A percentile compares a stretch with the other conserved stretches of the same genome.
Conservation (phyloP, 1,140 invertebrate species). For the Lordiphosa collinella region DNA sequence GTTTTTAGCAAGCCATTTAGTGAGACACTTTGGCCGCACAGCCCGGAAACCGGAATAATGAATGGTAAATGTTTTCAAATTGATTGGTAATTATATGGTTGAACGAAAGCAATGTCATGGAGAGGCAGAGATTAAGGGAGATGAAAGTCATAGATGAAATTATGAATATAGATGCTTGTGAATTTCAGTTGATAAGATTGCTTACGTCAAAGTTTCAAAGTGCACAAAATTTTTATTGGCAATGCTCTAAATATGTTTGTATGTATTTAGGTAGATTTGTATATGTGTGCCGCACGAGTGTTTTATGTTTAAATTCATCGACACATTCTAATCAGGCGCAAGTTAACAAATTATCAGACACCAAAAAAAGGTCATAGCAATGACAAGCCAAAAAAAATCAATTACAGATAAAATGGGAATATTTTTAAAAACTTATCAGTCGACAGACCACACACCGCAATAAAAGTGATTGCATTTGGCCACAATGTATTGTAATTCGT, state of each 20-base stretch:
- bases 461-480: too few species aligned
- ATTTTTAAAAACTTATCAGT: too few species aligned
- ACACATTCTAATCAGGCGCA: conserved; percentile 19
- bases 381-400: conserved; percentile 21
- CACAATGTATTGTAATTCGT: too few species aligned
- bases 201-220: conserved; percentile 10
- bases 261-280: too few species aligned
- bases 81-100: conserved; percentile 25
- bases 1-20: conserved; percentile 62
- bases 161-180: too few species aligned
- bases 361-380: conserved; percentile 32
- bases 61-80: conserved; percentile 28
- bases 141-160: too few species aligned
- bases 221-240: conserved; percentile 3
- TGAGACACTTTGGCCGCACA: conserved; percentile 32
- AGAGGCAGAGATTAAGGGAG: neutral
- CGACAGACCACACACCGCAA: too few species aligned
- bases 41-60: conserved; percentile 19
- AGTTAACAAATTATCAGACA: conserved; percentile 15
- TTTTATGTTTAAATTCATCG: conserved; percentile 15
- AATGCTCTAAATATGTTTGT: neutral
- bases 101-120: neutral
- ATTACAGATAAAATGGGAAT: neutral
- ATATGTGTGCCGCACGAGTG: conserved; percentile 2
- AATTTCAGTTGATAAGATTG: neutral